Percentiles rank a stretch among this genome's conserved stretches.
phyloP scores from a whole-genome alignment of 1,140 invertebrate species.

The Ganaspis sp. region DNA sequence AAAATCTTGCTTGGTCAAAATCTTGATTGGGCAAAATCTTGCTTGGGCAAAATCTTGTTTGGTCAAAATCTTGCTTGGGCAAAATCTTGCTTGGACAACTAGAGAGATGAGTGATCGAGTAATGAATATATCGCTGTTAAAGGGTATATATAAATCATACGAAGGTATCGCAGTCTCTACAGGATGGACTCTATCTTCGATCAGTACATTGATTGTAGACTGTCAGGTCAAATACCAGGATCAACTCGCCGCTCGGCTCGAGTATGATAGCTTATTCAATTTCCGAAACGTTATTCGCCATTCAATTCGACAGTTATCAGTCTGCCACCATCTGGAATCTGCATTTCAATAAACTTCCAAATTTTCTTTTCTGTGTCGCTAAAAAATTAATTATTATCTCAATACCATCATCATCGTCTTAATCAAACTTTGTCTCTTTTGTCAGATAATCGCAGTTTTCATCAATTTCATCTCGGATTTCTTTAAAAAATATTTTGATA shows the following conservation, averaged over 20 bases:
- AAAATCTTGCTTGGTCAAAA: not conserved
- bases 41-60: not conserved
- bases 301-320: slow-evolving; percentile 72
- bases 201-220: slow-evolving; percentile 73
- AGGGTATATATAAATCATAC: slow-evolving; percentile 71
- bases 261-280: slow-evolving; percentile 74
- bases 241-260: slow-evolving; percentile 63
- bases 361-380: slow-evolving; percentile 38
- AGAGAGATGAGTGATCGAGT: slow-evolving; percentile 64
- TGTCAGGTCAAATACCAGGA: slow-evolving; percentile 70
- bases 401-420: no score
- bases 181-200: slow-evolving; percentile 70
- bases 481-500: no score
- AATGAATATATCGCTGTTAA: slow-evolving; percentile 70
- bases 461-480: no score
- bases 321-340: slow-evolving; percentile 62
- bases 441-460: not conserved
- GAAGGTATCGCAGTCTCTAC: slow-evolving; percentile 59
- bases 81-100: slow-evolving; percentile 24
- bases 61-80: slow-evolving; percentile 20
- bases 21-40: slow-evolving; percentile 24
- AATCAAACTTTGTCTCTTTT: not conserved
- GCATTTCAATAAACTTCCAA: slow-evolving; percentile 47
- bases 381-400: no score
- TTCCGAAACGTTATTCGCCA: slow-evolving; percentile 73